These are phyloP conservation scores for Pygoscelis adeliae DNA, from an alignment of 2,113 vertebrate species.

Conservation along the genomic window DNA sequence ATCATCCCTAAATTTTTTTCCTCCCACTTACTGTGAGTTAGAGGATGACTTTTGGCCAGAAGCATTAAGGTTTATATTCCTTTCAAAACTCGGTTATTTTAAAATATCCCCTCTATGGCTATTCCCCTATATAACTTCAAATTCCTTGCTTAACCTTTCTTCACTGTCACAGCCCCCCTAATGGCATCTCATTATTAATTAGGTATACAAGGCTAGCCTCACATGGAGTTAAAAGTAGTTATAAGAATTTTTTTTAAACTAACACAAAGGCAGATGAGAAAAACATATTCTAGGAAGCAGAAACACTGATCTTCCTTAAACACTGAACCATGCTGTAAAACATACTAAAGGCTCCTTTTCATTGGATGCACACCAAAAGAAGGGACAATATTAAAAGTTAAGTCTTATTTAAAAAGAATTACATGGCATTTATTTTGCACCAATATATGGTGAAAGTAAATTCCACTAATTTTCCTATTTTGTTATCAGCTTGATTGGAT, in stretches of 20 bases:
- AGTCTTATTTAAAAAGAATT: not conserved
- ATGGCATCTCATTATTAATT: not conserved
- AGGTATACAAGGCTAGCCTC: not conserved
- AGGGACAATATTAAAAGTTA: not conserved
- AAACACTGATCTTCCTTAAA: not conserved
- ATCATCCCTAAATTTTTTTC: not conserved
- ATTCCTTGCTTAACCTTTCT: not conserved
- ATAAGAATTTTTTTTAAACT: not conserved
- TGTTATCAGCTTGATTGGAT: conserved; percentile 15
- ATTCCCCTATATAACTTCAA: not conserved
- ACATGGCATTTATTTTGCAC: not conserved
- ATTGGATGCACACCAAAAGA: not conserved
- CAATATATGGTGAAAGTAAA: not conserved
- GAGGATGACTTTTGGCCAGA: not conserved
- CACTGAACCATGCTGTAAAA: not conserved
- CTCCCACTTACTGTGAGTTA: not conserved
- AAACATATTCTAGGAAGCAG: not conserved
- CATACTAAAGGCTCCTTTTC: not conserved
- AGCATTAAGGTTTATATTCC: not conserved
- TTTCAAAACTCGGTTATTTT: not conserved
- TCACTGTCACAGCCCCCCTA: not conserved
- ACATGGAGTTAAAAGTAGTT: not conserved
- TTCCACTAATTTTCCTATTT: conserved; percentile 11
- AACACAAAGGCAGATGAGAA: not conserved
- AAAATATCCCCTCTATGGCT: not conserved